phyloP scores from a whole-genome alignment of 2,113 vertebrate genomes.

The Calcarius ornatus region DNA sequence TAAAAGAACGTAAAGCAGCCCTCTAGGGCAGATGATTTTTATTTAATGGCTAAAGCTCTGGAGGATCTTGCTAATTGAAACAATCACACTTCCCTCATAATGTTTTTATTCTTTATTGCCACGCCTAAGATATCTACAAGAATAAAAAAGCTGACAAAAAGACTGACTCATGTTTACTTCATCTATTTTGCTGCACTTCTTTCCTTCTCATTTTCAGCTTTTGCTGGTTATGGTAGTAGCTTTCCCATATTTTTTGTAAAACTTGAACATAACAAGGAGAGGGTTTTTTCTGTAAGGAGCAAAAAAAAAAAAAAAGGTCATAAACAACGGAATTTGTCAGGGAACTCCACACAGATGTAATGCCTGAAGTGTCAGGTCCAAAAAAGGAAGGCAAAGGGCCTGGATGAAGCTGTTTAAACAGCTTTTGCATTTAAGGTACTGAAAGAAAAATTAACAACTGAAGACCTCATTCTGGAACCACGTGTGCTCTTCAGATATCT shows the following conservation, averaged over 20 bases:
- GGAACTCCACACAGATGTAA: background rate
- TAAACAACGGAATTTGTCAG: background rate
- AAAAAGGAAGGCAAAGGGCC: background rate
- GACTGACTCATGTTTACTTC: background rate
- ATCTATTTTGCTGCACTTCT: background rate
- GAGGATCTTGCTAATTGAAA: background rate
- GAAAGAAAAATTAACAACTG: background rate
- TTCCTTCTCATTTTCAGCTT: background rate
- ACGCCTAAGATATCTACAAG: background rate
- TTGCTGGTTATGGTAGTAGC: background rate
- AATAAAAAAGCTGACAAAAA: background rate
- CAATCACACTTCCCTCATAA: background rate
- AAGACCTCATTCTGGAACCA: background rate
- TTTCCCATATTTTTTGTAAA: background rate
- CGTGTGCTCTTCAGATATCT: background rate
- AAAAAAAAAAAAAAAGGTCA: background rate
- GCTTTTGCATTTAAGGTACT: background rate
- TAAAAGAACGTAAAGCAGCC: background rate
- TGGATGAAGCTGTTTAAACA: background rate
- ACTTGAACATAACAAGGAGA: background rate
- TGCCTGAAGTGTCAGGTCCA: background rate
- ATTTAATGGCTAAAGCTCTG: slow-evolving; percentile 1
- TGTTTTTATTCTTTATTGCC: background rate
- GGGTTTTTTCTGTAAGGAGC: background rate
- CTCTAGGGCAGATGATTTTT: background rate